A percentile compares a stretch with the other conserved stretches of the same genome.
Conservation (phyloP, 1,140 invertebrate species). For the Brachionus rubens region DNA sequence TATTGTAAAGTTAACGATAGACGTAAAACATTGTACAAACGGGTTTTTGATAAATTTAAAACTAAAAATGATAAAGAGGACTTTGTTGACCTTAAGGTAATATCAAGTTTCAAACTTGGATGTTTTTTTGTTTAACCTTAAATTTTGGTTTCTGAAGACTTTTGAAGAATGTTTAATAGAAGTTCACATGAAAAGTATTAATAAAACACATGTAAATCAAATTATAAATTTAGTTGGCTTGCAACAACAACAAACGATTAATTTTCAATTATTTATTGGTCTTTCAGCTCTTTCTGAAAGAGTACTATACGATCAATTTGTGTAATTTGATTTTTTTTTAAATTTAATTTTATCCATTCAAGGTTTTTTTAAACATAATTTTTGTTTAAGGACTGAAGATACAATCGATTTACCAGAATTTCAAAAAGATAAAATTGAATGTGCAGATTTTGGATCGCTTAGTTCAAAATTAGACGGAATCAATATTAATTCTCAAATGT, state of each 20-base stretch:
- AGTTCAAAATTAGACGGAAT: slow-evolving; percentile 54
- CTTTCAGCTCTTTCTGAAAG: slow-evolving; percentile 53
- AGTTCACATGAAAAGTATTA: slow-evolving; percentile 52
- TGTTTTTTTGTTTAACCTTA: background rate
- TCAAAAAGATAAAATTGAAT: slow-evolving; percentile 54
- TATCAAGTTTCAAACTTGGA: background rate
- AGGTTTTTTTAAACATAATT: background rate
- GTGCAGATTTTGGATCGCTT: slow-evolving; percentile 54
- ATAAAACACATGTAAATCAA: slow-evolving; percentile 49
- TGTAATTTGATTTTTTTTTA: too few relatives aligned
- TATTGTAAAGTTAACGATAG: slow-evolving; percentile 52
- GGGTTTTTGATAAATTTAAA: slow-evolving; percentile 52
- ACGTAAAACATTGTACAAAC: slow-evolving; percentile 51
- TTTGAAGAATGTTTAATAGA: slow-evolving; percentile 51
- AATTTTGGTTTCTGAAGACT: slow-evolving; percentile 48
- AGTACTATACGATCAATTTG: slow-evolving; percentile 52
- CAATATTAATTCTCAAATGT: slow-evolving; percentile 49
- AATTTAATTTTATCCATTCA: background rate
- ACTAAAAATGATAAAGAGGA: slow-evolving; percentile 49
- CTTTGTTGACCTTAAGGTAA: slow-evolving; percentile 48
- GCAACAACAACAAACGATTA: slow-evolving; percentile 49
- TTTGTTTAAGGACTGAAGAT: slow-evolving; percentile 52
- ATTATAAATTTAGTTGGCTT: slow-evolving; percentile 50
- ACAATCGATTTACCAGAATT: slow-evolving; percentile 51
- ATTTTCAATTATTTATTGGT: slow-evolving; percentile 52